phyloP scores from a whole-genome alignment of 2,113 vertebrate genomes.

The Hippopotamus amphibius region DNA sequence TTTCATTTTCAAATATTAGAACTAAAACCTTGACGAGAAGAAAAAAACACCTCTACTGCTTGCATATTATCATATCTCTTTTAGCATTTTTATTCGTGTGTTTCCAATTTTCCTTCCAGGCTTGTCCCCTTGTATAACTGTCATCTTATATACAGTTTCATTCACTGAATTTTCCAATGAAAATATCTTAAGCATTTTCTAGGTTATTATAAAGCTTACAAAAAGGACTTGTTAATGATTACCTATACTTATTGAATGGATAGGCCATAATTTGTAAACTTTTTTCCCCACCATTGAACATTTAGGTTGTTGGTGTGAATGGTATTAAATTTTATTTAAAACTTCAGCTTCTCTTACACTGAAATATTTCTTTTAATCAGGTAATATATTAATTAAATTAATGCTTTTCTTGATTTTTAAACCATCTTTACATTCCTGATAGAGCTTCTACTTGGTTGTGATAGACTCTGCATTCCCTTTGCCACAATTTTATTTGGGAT shows the following conservation, averaged over 20 bases:
- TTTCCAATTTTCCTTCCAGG: not conserved
- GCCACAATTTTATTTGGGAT: not conserved
- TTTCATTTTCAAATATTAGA: slow-evolving; percentile 56
- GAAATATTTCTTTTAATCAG: not conserved
- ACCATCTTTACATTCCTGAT: not conserved
- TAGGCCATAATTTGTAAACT: not conserved
- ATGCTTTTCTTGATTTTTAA: slow-evolving; percentile 28
- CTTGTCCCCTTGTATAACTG: slow-evolving; percentile 26
- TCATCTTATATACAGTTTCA: slow-evolving; percentile 7
- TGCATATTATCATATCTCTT: not conserved
- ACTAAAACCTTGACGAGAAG: slow-evolving; percentile 49
- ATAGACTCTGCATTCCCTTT: not conserved
- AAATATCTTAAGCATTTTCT: slow-evolving; percentile 32
- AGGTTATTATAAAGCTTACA: not conserved
- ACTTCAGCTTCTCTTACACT: not conserved
- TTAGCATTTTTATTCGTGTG: slow-evolving; percentile 42
- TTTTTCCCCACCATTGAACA: slow-evolving; percentile 21
- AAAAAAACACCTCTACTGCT: not conserved
- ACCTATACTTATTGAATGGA: not conserved
- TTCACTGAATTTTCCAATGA: slow-evolving; percentile 25
- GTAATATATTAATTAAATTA: not conserved
- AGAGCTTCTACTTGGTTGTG: not conserved
- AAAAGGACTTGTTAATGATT: slow-evolving; percentile 37
- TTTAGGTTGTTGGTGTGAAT: slow-evolving; percentile 1
- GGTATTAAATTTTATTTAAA: not conserved